These are phyloP conservation scores for Lethenteron camtschaticum DNA, from an alignment of 2,113 vertebrate genomes.

Conservation along the genomic window DNA sequence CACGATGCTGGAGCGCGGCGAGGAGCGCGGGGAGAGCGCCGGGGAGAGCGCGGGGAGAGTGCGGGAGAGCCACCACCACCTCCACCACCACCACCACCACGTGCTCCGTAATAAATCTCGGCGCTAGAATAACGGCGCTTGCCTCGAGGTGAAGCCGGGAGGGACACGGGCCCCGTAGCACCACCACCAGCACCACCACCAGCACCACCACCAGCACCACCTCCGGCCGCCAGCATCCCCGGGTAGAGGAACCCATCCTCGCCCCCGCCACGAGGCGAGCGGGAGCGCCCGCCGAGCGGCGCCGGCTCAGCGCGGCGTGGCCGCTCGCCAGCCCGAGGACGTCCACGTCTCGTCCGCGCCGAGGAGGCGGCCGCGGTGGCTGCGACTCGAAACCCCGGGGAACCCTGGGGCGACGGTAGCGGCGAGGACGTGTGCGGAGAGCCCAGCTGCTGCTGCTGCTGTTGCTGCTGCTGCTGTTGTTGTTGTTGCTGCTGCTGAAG, in stretches of 20 bases:
- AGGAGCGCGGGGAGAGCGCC: background rate
- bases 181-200: no score
- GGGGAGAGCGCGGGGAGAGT: background rate
- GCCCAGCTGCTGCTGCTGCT: no score
- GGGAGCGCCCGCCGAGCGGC: conserved; percentile 24
- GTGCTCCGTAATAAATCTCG: conserved; percentile 17
- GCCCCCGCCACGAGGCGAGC: conserved; percentile 19
- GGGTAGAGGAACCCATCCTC: no score
- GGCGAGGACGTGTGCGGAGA: conserved; percentile 13
- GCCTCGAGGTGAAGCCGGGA: conserved; percentile 46
- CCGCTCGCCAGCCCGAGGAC: no score
- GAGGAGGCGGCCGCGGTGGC: no score
- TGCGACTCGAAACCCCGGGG: conserved; percentile 21
- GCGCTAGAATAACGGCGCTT: conserved; percentile 49
- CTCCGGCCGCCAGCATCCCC: no score
- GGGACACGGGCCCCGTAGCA: background rate
- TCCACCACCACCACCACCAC: no score
- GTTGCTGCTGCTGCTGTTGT: no score
- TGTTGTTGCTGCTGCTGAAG: conserved; percentile 13
- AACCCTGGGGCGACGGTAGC: conserved; percentile 20
- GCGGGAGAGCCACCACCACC: background rate
- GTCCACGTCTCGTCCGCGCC: no score
- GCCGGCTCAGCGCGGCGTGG: background rate
- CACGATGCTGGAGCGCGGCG: background rate
- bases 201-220: no score